Percentiles rank a stretch among this genome's conserved stretches.
Evolutionary conservation across 2,888 invertebrate species (phyloP).

Genomic region (Drosophila fulvimacula): DNA sequence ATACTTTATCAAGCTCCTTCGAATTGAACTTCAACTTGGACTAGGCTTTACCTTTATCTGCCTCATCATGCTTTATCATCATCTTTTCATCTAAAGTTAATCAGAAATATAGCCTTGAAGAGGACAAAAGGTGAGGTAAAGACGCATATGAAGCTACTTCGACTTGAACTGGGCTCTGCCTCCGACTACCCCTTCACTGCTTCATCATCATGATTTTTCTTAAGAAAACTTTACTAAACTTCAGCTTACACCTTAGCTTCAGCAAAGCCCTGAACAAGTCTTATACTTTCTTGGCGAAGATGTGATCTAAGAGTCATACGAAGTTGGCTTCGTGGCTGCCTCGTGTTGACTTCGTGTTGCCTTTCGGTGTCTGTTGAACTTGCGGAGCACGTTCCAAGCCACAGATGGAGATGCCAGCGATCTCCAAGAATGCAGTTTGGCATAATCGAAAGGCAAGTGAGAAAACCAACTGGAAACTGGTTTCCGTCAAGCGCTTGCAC

Average conservation of each 20-base stretch:
- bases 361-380: constrained; percentile 53
- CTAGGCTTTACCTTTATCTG: neutral
- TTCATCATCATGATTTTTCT: neutral
- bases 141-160: too few relatives aligned
- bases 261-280: constrained; percentile 16
- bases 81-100: neutral
- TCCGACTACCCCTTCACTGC: neutral
- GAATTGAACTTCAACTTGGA: too few relatives aligned
- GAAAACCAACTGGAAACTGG: constrained; percentile 61
- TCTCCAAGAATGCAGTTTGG: constrained; percentile 76
- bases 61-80: neutral
- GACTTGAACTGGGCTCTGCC: neutral
- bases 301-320: constrained; percentile 21
- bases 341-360: constrained; percentile 15
- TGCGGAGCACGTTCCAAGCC: constrained; percentile 28
- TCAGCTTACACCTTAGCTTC: neutral
- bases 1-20: too few relatives aligned
- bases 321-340: constrained; percentile 24
- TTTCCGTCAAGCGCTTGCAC: constrained; percentile 33
- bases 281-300: constrained; percentile 24
- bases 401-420: constrained; percentile 39
- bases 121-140: too few relatives aligned
- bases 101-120: constrained; percentile 4
- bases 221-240: neutral
- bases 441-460: constrained; percentile 78